phyloP scores from a whole-genome alignment of 2,113 vertebrate species.

The Heterochromis multidens region DNA sequence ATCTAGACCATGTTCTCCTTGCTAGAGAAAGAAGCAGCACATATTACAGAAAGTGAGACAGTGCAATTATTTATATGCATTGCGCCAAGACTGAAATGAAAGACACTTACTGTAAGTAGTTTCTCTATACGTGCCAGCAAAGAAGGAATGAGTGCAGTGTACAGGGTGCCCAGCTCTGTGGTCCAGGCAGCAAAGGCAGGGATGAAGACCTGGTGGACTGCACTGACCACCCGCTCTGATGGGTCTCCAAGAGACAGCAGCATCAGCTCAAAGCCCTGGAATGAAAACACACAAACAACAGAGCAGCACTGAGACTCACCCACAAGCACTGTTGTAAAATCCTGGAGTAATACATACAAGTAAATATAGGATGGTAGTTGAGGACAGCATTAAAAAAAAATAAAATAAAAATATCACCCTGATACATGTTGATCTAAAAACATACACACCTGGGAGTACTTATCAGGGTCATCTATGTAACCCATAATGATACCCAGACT shows the following conservation, averaged over 20 bases:
- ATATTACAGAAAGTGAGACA: background rate
- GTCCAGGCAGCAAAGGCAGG: constrained; percentile 98
- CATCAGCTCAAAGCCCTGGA: constrained; percentile 94
- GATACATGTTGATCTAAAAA: background rate
- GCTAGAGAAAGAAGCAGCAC: constrained; percentile 72
- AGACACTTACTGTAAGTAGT: constrained; percentile 83
- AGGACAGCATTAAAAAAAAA: background rate
- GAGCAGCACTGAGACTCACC: constrained; percentile 2
- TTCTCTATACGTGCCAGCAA: constrained; percentile 93
- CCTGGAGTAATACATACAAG: background rate
- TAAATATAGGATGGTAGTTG: background rate
- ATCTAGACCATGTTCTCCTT: constrained; percentile 92
- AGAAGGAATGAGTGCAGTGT: constrained; percentile 90
- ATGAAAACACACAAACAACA: constrained; percentile 45
- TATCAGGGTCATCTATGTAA: constrained; percentile 97
- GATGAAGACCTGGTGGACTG: constrained; percentile 97
- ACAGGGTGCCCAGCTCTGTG: constrained; percentile 89
- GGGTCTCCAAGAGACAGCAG: constrained; percentile 91
- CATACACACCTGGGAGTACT: constrained; percentile 90
- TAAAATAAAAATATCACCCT: background rate
- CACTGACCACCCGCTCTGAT: constrained; percentile 92
- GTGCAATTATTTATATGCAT: background rate
- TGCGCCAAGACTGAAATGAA: background rate
- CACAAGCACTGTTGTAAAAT: background rate
- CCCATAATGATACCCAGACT: constrained; percentile 98